Evolutionary conservation across 2,888 invertebrate genomes (phyloP).

Genomic region (Clitarchus hookeri): DNA sequence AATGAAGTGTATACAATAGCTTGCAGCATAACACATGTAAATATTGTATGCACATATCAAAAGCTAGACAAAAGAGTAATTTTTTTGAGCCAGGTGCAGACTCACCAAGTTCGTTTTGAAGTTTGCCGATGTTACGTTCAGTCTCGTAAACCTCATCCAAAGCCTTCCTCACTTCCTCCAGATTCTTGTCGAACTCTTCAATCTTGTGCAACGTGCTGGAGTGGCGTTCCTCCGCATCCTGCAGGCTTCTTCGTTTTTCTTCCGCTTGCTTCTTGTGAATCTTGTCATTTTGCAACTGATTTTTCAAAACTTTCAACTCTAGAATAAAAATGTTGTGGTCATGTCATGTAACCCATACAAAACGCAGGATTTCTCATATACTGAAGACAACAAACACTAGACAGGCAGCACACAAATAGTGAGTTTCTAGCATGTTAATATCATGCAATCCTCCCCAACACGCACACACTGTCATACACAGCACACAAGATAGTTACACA

Average conservation of each 20-base stretch:
- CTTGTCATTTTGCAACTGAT: background rate
- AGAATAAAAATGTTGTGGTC: background rate
- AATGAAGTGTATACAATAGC: too few relatives aligned
- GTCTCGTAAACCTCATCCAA: background rate
- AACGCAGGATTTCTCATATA: too few relatives aligned
- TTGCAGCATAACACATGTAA: too few relatives aligned
- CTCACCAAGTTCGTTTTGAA: background rate
- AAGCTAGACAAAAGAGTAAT: background rate
- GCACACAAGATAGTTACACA: too few relatives aligned
- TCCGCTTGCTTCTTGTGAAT: background rate
- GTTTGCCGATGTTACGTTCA: background rate
- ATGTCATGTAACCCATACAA: too few relatives aligned
- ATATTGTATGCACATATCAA: background rate
- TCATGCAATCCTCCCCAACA: too few relatives aligned
- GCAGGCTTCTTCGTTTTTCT: background rate
- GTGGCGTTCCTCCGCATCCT: background rate
- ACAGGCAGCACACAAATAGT: too few relatives aligned
- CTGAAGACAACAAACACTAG: too few relatives aligned
- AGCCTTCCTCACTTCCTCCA: background rate
- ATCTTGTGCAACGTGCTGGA: background rate
- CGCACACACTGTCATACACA: too few relatives aligned
- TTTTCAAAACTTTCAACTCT: constrained; percentile 2
- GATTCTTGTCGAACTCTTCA: background rate
- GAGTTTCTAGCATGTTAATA: too few relatives aligned
- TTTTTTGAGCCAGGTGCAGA: background rate